Percentiles rank a stretch among this genome's conserved stretches.
These are phyloP conservation scores for Sycophaga agraensis DNA, from an alignment of 1,140 invertebrate species.

Conservation along the genomic window DNA sequence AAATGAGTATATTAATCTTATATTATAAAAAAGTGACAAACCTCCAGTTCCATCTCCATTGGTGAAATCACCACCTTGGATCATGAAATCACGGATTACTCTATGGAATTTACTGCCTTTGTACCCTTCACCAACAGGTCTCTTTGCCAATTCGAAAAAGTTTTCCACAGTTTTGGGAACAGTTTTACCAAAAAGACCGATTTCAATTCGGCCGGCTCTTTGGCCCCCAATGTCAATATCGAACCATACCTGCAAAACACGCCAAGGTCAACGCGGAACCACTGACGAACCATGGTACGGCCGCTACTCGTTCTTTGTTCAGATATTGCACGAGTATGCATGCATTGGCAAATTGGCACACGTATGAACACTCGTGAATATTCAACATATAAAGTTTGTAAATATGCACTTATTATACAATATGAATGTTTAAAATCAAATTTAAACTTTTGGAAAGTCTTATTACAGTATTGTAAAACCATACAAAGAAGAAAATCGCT, in stretches of 20 bases:
- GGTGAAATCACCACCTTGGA: constrained; percentile 92
- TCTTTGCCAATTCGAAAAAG: constrained; percentile 82
- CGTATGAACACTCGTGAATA: too few species aligned
- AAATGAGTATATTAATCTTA: neutral
- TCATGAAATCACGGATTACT: constrained; percentile 94
- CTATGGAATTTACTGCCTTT: constrained; percentile 90
- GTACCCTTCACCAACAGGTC: constrained; percentile 77
- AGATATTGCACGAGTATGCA: too few species aligned
- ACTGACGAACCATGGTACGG: constrained; percentile 6
- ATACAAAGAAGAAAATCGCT: too few species aligned
- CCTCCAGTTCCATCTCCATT: constrained; percentile 90
- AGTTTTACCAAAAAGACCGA: constrained; percentile 93
- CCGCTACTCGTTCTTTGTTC: constrained; percentile 39
- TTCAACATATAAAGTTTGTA: too few species aligned
- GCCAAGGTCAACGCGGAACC: constrained; percentile 15
- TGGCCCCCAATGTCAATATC: constrained; percentile 87
- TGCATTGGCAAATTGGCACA: too few species aligned
- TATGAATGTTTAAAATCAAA: too few species aligned
- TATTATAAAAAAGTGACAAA: constrained; percentile 35
- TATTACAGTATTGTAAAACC: too few species aligned
- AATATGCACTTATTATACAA: too few species aligned
- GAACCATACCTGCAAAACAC: constrained; percentile 81
- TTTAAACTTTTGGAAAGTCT: too few species aligned
- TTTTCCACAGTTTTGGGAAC: constrained; percentile 94
- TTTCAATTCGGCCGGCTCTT: constrained; percentile 76